Conservation (phyloP, 2,113 vertebrate species). For the Ovis aries region DNA sequence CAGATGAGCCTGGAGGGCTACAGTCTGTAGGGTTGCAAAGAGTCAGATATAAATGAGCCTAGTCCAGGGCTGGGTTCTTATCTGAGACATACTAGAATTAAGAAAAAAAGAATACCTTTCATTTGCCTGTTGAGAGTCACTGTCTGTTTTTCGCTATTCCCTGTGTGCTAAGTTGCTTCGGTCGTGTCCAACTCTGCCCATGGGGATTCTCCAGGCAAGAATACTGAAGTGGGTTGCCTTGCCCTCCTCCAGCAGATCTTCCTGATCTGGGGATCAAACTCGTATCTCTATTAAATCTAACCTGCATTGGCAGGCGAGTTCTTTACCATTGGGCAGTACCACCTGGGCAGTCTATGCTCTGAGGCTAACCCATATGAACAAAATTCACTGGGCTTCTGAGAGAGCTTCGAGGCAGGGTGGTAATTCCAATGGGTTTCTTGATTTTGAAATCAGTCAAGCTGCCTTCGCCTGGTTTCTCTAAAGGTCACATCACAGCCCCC, state of each 20-base stretch:
- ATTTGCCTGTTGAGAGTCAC: background rate
- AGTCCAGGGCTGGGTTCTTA: background rate
- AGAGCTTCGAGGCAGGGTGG: background rate
- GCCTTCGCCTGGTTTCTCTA: accelerated
- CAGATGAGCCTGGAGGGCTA: background rate
- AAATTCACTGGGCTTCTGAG: accelerated
- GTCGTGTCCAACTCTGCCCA: background rate
- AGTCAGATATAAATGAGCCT: background rate
- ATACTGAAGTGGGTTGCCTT: background rate
- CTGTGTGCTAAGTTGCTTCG: accelerated
- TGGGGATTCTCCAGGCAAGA: background rate
- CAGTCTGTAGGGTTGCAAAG: background rate
- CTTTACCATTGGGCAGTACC: background rate
- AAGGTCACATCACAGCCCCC: background rate
- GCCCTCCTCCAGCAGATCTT: accelerated
- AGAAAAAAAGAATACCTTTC: background rate
- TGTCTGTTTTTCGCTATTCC: accelerated
- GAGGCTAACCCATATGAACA: background rate
- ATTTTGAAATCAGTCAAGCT: background rate
- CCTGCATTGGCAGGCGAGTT: background rate
- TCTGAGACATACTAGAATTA: background rate
- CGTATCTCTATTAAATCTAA: background rate
- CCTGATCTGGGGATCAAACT: background rate
- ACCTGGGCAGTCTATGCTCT: background rate
- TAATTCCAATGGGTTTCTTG: accelerated